A percentile compares a stretch with the other conserved stretches of the same genome.
Conservation (phyloP, 2,797 vertebrate genomes). For the Gymnoscopelus braueri region DNA sequence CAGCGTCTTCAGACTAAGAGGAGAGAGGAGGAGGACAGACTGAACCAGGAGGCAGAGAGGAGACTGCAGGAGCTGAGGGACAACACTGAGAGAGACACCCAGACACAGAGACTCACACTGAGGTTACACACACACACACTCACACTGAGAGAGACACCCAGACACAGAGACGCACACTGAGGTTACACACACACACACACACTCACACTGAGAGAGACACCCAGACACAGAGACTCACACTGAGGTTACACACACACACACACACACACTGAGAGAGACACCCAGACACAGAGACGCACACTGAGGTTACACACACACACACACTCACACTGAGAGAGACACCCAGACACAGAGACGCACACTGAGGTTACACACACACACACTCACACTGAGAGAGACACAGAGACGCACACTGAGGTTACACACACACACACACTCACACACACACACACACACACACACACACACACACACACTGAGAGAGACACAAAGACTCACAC, state of each 20-base stretch:
- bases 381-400: too few species aligned
- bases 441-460: too few species aligned
- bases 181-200: constrained; percentile 2
- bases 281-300: constrained; percentile 65
- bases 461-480: too few species aligned
- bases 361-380: too few species aligned
- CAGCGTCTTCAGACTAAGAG: constrained; percentile 67
- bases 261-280: constrained; percentile 11
- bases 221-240: too few species aligned
- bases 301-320: too few species aligned
- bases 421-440: neutral
- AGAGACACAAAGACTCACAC: too few species aligned
- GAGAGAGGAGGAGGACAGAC: constrained; percentile 75
- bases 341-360: too few species aligned
- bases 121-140: constrained; percentile 69
- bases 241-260: neutral
- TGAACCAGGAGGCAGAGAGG: constrained; percentile 69
- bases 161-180: neutral
- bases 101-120: constrained; percentile 72
- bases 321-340: too few species aligned
- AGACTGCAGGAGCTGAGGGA: constrained; percentile 71
- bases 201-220: too few species aligned
- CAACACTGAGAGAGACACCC: constrained; percentile 50
- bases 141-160: neutral
- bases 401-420: too few species aligned